phyloP scores from a whole-genome alignment of 2,797 vertebrate genomes.

The Borostomias antarcticus region DNA sequence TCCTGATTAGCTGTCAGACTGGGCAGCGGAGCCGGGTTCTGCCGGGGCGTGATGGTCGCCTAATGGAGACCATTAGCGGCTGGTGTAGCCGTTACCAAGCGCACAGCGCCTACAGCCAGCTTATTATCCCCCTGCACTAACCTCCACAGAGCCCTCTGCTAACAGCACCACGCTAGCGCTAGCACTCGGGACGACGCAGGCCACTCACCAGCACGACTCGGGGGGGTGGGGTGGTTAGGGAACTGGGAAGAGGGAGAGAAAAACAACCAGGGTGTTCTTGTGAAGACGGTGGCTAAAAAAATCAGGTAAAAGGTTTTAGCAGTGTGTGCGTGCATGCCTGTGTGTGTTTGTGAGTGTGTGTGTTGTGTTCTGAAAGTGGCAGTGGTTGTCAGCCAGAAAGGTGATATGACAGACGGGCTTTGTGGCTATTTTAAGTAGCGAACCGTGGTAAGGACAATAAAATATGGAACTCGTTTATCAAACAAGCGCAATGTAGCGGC shows the following conservation, averaged over 20 bases:
- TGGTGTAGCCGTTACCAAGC: background rate
- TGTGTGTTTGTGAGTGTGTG: background rate
- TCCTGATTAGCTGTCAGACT: slow-evolving; percentile 9
- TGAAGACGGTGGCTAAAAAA: background rate
- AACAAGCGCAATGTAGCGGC: background rate
- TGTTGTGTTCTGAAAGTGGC: background rate
- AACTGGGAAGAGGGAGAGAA: background rate
- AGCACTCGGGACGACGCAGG: background rate
- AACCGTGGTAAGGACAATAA: background rate
- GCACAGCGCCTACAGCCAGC: background rate
- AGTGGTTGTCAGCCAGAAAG: background rate
- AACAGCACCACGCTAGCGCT: background rate
- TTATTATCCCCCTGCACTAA: slow-evolving; percentile 4
- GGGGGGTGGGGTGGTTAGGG: too few relatives aligned
- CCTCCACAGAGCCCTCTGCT: background rate
- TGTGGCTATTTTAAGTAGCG: background rate
- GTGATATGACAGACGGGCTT: background rate
- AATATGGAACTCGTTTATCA: background rate
- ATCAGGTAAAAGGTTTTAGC: background rate
- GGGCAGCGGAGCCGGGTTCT: background rate
- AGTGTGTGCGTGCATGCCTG: background rate
- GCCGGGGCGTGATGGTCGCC: background rate
- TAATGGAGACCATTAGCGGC: slow-evolving; percentile 16
- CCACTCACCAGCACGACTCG: background rate
- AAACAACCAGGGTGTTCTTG: background rate